Conservation (phyloP, 2,797 vertebrate species). For the Sciurus vulgaris region DNA sequence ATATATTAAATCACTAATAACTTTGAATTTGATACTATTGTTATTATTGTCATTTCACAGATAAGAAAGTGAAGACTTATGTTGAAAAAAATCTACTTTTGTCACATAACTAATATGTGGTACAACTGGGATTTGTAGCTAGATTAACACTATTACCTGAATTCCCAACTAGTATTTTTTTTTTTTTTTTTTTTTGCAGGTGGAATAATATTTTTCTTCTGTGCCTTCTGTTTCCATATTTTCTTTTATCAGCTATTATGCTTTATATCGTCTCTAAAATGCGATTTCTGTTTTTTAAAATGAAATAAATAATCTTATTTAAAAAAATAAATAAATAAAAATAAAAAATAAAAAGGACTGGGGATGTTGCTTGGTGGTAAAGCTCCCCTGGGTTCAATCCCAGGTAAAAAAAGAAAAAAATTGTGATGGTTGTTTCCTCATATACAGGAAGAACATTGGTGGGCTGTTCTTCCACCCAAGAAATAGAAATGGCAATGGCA, state of each 20-base stretch:
- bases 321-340: too few relatives aligned
- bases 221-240: too few relatives aligned
- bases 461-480: too few relatives aligned
- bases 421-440: too few relatives aligned
- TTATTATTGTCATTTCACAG: not conserved
- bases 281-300: not conserved
- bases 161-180: not conserved
- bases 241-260: not conserved
- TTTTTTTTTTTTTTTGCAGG: too few relatives aligned
- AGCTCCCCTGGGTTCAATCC: too few relatives aligned
- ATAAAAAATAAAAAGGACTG: too few relatives aligned
- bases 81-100: not conserved
- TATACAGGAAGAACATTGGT: too few relatives aligned
- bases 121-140: not conserved
- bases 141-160: not conserved
- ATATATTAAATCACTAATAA: not conserved
- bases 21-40: not conserved
- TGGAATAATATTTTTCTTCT: too few relatives aligned
- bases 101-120: not conserved
- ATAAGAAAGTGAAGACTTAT: not conserved
- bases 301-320: not conserved
- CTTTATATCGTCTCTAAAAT: not conserved
- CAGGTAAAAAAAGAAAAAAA: too few relatives aligned
- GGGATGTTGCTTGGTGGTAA: too few relatives aligned
- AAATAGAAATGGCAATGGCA: not conserved